Percentiles rank a stretch among this genome's conserved stretches.
Conservation (phyloP, 2,888 invertebrate genomes). For the Harpagoxenus sublaevis region DNA sequence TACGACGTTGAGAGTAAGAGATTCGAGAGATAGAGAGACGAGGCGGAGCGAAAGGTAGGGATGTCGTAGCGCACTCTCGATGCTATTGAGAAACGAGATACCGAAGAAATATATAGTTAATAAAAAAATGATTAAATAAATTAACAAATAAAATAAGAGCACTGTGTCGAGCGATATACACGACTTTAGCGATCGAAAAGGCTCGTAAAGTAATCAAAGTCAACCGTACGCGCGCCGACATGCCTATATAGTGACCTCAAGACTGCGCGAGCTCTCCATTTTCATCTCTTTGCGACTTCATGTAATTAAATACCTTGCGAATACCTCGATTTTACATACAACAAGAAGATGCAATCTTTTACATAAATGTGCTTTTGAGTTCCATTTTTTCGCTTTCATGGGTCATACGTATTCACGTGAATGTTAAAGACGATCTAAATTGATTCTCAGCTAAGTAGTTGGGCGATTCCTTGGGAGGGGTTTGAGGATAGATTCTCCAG, state of each 20-base stretch:
- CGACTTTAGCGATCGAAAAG: constrained; percentile 46
- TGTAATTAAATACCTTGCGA: not conserved
- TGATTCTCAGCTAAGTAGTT: not conserved
- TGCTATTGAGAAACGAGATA: constrained; percentile 31
- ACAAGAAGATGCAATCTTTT: not conserved
- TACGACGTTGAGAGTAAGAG: constrained; percentile 23
- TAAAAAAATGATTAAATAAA: constrained; percentile 13
- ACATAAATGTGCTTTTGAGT: not conserved
- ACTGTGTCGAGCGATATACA: constrained; percentile 52
- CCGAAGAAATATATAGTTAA: constrained; percentile 35
- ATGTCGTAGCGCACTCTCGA: constrained; percentile 44
- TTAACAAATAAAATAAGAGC: constrained; percentile 45
- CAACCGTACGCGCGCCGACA: constrained; percentile 56
- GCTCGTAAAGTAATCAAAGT: constrained; percentile 55
- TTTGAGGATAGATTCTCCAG: not conserved
- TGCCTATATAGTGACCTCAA: constrained; percentile 51
- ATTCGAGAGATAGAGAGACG: not conserved
- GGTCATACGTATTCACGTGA: not conserved
- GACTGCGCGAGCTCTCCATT: constrained; percentile 37
- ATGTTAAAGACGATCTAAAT: not conserved
- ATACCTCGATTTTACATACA: not conserved
- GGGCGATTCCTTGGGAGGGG: not conserved
- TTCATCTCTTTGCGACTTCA: not conserved
- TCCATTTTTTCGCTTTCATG: not conserved
- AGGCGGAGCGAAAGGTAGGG: not conserved